Evolutionary conservation across 2,113 vertebrate genomes (phyloP).

Genomic region (Eidolon helvum): DNA sequence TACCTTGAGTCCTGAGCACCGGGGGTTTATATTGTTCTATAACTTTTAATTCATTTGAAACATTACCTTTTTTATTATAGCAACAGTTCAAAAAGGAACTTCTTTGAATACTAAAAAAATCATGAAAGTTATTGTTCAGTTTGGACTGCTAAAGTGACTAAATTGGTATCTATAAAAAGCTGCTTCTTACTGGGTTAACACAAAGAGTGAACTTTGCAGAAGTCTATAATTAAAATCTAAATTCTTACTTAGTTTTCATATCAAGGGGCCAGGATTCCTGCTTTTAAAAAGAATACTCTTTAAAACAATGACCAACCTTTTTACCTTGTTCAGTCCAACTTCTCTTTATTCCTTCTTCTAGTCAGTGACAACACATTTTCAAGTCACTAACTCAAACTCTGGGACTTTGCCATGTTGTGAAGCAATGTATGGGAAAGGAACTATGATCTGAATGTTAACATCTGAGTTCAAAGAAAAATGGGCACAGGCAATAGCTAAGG

Average conservation of each 20-base stretch:
- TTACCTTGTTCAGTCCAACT: not conserved
- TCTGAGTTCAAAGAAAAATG: not conserved
- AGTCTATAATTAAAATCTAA: conserved; percentile 66
- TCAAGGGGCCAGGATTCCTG: not conserved
- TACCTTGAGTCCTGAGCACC: not conserved
- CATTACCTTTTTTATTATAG: conserved; percentile 28
- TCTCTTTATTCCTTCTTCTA: conserved; percentile 28
- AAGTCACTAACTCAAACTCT: not conserved
- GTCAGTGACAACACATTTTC: not conserved
- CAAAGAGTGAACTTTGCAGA: conserved; percentile 59
- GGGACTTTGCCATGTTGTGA: not conserved
- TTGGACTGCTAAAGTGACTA: conserved; percentile 45
- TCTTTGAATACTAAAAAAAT: conserved; percentile 31
- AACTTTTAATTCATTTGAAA: conserved; percentile 14
- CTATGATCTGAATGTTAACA: conserved; percentile 11
- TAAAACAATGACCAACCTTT: conserved; percentile 16
- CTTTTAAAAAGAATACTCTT: conserved; percentile 41
- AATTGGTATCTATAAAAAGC: conserved; percentile 62
- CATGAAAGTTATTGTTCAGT: conserved; percentile 14
- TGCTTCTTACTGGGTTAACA: conserved; percentile 22
- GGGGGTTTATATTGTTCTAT: not conserved
- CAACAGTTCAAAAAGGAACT: not conserved
- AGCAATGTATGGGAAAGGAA: not conserved
- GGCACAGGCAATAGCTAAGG: not conserved
- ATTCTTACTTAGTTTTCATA: conserved; percentile 41